These are phyloP conservation scores for Darevskia nairensis DNA, from an alignment of 2,797 vertebrate genomes.

Conservation along the genomic window DNA sequence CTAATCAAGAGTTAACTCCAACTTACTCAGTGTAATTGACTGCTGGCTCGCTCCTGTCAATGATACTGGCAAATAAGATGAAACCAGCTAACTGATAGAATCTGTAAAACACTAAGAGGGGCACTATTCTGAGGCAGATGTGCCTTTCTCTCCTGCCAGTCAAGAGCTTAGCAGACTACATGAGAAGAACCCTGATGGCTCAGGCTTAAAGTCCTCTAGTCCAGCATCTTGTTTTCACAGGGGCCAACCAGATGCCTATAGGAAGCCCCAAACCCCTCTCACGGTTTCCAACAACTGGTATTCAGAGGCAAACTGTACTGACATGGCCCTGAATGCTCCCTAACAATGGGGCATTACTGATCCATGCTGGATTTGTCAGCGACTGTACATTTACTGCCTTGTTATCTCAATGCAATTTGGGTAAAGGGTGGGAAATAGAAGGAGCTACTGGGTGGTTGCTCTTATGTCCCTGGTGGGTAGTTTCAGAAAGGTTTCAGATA, in stretches of 20 bases:
- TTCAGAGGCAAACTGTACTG: too few species aligned
- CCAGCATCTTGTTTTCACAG: neutral
- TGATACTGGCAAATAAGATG: too few species aligned
- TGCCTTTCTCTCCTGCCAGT: too few species aligned
- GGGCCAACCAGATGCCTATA: too few species aligned
- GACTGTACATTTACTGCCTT: neutral
- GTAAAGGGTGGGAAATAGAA: neutral
- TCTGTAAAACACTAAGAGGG: too few species aligned
- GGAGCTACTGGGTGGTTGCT: neutral
- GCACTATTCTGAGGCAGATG: too few species aligned
- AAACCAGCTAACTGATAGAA: neutral
- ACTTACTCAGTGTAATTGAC: too few species aligned
- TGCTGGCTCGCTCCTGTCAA: too few species aligned
- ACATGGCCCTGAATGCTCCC: neutral
- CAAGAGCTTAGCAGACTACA: too few species aligned
- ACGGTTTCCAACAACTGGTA: too few species aligned
- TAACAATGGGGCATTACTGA: neutral
- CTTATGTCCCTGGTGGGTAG: neutral
- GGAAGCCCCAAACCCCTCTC: too few species aligned
- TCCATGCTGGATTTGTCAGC: neutral
- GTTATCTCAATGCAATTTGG: neutral
- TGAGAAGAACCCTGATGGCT: neutral
- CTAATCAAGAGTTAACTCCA: too few species aligned
- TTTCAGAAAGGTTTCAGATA: neutral
- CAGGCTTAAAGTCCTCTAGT: neutral